These are phyloP conservation scores for Paratrypauchen microcephalus DNA, from an alignment of 2,797 vertebrate species.

Conservation along the genomic window DNA sequence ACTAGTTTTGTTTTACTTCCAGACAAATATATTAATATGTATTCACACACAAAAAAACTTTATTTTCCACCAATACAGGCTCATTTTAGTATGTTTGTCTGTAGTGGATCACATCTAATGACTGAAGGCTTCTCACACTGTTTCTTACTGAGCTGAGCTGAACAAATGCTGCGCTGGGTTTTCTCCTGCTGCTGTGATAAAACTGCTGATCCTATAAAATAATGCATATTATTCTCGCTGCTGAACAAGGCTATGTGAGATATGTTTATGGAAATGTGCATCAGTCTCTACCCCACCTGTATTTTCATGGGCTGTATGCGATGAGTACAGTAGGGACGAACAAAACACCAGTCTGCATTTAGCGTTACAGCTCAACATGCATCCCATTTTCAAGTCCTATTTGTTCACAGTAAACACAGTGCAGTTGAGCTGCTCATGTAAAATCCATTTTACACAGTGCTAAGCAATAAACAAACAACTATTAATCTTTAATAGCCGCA, in stretches of 20 bases:
- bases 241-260: slow-evolving; percentile 68
- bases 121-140: slow-evolving; percentile 3
- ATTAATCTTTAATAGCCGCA: slow-evolving; percentile 8
- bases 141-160: slow-evolving; percentile 24
- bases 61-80: not conserved
- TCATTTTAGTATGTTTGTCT: slow-evolving; percentile 21
- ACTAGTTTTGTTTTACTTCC: no score
- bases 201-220: slow-evolving; percentile 67
- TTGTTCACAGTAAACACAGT: slow-evolving; percentile 9
- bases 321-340: slow-evolving; percentile 24
- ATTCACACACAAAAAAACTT: no score
- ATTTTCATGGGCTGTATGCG: slow-evolving; percentile 19
- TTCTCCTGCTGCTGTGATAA: slow-evolving; percentile 24
- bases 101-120: slow-evolving; percentile 37
- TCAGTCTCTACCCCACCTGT: slow-evolving; percentile 20
- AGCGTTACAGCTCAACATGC: slow-evolving; percentile 14
- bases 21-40: no score
- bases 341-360: slow-evolving; percentile 22
- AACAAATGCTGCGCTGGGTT: slow-evolving; percentile 26
- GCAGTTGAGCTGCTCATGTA: slow-evolving; percentile 7
- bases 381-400: slow-evolving; percentile 6
- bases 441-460: slow-evolving; percentile 16
- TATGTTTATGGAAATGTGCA: slow-evolving; percentile 63
- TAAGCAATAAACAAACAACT: slow-evolving; percentile 12
- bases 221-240: slow-evolving; percentile 60